Base-by-base conservation (phyloP, 2,888 invertebrate species). In the Tromatobia lineatoria region DNA sequence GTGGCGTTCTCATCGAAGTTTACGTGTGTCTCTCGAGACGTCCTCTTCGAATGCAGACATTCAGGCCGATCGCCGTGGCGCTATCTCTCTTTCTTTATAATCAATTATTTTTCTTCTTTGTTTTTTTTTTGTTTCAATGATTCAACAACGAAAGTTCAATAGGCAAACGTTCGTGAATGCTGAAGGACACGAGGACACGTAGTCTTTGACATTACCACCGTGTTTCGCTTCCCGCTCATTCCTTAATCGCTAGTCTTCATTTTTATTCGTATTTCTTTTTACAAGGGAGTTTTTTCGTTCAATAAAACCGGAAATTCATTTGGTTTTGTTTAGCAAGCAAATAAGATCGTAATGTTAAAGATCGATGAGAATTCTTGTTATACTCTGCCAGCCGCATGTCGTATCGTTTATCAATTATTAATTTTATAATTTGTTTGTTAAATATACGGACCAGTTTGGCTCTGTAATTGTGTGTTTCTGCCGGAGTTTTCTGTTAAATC, bases 131-230 rank as follows among this genome's bases (percentile, higher is more conserved):
- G 61, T 38, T 13, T 74, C 81, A 78, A 78, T 74, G 74, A 81
- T 45, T 78, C 78, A 84, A 84, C 78, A 84, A 84, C 64, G 81
- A 78, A 83, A 66, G 74, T 84, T 84, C 78, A 74, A 81, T 81
- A 84, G 84, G 84, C 84, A 83, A 80, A 77, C 73, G 80, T 84
- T 81, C 84, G 84, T 84, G 84, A 84, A 81, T 84, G 77, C 84
- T 80, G 57, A 59, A 45, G 71, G 42, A 73, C 83, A 77, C 83
- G 83, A 77, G 77, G 75, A 84, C 83, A 80, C 76, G 67, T 74
- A 84, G 80, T 80, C 83, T 84, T 84, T 80, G 77, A 69, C 80
- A 74, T 83, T 73, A 77, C 77, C 71, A 77, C 80, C 61, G 61
- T 42, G 75, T 80, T 57, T 52, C 45, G 34, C 71, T 70, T 71